A percentile compares a stretch with the other conserved stretches of the same genome.
phyloP scores from a whole-genome alignment of 1,140 invertebrate species.

The Fopius arisanus region DNA sequence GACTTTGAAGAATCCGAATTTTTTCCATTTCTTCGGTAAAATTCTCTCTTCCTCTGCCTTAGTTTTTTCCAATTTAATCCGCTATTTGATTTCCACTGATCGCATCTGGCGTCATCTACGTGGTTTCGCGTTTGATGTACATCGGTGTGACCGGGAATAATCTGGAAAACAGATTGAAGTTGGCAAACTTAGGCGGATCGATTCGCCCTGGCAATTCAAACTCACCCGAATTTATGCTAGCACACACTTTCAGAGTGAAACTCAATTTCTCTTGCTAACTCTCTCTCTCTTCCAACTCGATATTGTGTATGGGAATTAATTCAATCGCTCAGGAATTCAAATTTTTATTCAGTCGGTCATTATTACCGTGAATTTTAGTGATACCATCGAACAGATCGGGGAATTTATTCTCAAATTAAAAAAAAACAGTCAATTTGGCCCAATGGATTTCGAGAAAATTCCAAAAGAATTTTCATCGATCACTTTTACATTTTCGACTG shows the following conservation, averaged over 20 bases:
- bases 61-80: background rate
- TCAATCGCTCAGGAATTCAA: background rate
- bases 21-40: background rate
- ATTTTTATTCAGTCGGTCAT: background rate
- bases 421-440: no score
- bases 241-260: background rate
- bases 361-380: background rate
- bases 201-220: slow-evolving; percentile 11
- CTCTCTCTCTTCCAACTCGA: background rate
- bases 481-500: no score
- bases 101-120: background rate
- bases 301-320: background rate
- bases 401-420: no score
- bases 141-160: background rate
- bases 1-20: slow-evolving; percentile 37
- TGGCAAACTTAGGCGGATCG: slow-evolving; percentile 31
- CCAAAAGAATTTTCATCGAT: no score
- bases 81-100: background rate
- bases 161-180: slow-evolving; percentile 25
- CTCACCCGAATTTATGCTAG: slow-evolving; percentile 21
- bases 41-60: background rate
- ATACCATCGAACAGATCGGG: no score
- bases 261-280: slow-evolving; percentile 14
- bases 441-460: no score
- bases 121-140: background rate